Base-by-base conservation (phyloP, 2,888 invertebrate species). In the Himalopsyche anomala region DNA sequence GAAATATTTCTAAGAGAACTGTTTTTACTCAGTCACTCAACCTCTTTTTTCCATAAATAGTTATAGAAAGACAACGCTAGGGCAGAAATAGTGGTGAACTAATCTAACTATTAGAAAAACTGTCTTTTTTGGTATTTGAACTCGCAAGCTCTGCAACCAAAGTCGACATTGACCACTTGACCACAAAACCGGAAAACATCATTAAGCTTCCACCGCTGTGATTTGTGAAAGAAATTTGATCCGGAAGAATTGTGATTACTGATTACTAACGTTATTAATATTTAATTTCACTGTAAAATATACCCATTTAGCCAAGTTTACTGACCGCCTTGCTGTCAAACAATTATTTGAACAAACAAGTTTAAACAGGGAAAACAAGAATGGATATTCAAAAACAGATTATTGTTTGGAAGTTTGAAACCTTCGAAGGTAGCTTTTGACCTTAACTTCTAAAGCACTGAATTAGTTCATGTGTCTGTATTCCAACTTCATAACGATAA, bases 301-400 rank as follows among this genome's bases (percentile, higher is more conserved):
- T 5, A 15, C 51, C 51, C 15, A 51, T 28, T 62, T 62, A 19
- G 62, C 2, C n/a, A 19, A 62, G 62, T 62, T 62, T 12, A 62
- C 62, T 62, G 62, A 19, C 62, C 62, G 19, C 6, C 5, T n/a
- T 6, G 8, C 62, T 62, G 62, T 62, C 62, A 62, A 62, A 62
- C 62, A 62, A 62, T 62, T 62, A 62, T 62, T 15, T 6, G 19
- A 62, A 62, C 62, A 62, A 62, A 62, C 62, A 62, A 62, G 62
- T 62, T 19, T 19, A 62, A 62, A 62, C 62, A 51, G 62, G 62
- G 62, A 19, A 62, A n/a, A 62, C 62, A 62, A 62, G 62, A 62
- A 62, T 62, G 62, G 62, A 62, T 62, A 62, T 62, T 62, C 62
- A 62, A 62, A 62, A 62, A 62, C 62, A 62, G 62, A 62, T 62